Evolutionary conservation across 2,113 vertebrate species (phyloP).

Genomic region (Numenius arquata): DNA sequence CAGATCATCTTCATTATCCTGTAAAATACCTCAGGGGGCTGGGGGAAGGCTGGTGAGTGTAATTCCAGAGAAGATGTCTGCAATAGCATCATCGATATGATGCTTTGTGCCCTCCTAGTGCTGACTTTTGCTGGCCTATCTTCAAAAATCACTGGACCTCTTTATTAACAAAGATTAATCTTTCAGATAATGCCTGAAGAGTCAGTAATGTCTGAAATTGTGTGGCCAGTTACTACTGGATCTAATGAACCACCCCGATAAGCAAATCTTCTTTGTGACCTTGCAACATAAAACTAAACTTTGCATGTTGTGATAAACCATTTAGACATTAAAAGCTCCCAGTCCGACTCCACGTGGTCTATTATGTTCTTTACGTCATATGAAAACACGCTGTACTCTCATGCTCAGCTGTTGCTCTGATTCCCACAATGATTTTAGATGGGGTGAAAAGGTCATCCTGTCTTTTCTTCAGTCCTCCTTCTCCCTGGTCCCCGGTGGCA

Average conservation of each 20-base stretch:
- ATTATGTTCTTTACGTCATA: background rate
- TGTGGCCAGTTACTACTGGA: background rate
- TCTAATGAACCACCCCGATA: background rate
- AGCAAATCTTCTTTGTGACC: background rate
- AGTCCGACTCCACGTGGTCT: background rate
- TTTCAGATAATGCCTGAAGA: background rate
- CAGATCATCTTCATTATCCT: background rate
- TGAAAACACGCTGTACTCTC: background rate
- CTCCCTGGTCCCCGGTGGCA: background rate
- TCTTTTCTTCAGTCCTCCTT: background rate
- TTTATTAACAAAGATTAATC: background rate
- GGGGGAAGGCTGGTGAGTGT: background rate
- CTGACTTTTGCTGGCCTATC: background rate
- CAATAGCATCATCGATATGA: background rate
- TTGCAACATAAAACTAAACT: background rate
- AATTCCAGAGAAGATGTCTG: background rate
- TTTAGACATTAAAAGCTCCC: background rate
- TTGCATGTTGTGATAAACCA: background rate
- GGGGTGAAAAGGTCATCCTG: background rate
- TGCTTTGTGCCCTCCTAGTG: background rate
- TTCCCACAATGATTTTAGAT: background rate
- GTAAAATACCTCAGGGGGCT: background rate
- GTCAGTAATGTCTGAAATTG: background rate
- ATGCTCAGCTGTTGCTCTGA: background rate
- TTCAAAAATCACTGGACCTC: background rate